Evolutionary conservation across 2,113 vertebrate genomes (phyloP).

Genomic region (Triplophysa dalaica): DNA sequence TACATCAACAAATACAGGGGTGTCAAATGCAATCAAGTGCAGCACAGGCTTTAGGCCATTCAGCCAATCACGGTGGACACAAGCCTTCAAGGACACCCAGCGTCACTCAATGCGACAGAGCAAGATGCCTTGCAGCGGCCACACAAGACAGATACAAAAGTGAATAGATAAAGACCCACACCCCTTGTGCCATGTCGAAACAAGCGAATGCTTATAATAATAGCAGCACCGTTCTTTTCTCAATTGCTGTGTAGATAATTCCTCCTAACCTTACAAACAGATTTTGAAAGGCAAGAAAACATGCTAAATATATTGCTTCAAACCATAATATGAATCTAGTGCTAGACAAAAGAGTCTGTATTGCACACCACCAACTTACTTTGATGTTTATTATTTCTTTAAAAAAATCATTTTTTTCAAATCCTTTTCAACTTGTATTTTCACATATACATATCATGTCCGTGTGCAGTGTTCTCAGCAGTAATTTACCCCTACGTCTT

Average conservation of each 20-base stretch:
- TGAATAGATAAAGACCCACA: conserved; percentile 58
- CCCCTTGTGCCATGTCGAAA: conserved; percentile 38
- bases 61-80: conserved; percentile 59
- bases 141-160: conserved; percentile 61
- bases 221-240: conserved; percentile 4
- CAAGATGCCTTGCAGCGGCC: conserved; percentile 54
- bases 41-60: conserved; percentile 49
- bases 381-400: background rate
- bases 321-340: background rate
- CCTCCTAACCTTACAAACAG: conserved; percentile 38
- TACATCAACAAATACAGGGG: conserved; percentile 42
- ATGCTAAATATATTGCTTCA: conserved; percentile 8
- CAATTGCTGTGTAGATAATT: conserved; percentile 12
- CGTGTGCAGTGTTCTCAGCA: background rate
- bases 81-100: conserved; percentile 69
- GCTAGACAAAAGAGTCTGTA: background rate
- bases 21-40: conserved; percentile 56
- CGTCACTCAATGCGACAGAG: conserved; percentile 65
- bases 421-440: background rate
- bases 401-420: background rate
- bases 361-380: conserved; percentile 6
- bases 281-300: conserved; percentile 12
- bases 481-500: background rate
- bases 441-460: too few relatives aligned
- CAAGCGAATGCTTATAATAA: conserved; percentile 38